phyloP scores from a whole-genome alignment of 2,113 vertebrate genomes.

The Oplegnathus fasciatus region DNA sequence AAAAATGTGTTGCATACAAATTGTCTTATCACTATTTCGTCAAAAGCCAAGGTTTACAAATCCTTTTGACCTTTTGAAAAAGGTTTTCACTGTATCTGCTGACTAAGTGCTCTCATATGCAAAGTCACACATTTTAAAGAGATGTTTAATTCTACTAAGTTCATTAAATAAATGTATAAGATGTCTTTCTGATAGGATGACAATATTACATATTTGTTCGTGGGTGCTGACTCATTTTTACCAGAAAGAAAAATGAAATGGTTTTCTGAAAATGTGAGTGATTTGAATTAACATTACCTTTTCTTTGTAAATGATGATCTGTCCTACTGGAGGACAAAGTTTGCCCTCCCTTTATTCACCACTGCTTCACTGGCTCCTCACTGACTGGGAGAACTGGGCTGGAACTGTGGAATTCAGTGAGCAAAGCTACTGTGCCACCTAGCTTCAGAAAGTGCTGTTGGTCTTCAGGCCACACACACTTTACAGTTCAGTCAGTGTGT shows the following conservation, averaged over 20 bases:
- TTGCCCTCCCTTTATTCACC: background rate
- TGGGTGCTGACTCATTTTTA: background rate
- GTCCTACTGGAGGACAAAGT: background rate
- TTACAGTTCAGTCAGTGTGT: conserved; percentile 5
- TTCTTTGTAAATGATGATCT: background rate
- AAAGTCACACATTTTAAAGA: too few species aligned
- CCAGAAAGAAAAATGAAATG: background rate
- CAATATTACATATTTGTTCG: too few species aligned
- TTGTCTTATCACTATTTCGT: too few species aligned
- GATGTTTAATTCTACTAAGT: too few species aligned
- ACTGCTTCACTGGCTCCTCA: background rate
- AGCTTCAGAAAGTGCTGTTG: conserved; percentile 16
- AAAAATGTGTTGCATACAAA: too few species aligned
- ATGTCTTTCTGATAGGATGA: background rate
- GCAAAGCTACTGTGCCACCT: conserved; percentile 42
- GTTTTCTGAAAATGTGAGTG: background rate
- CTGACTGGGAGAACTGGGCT: background rate
- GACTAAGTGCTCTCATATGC: too few species aligned
- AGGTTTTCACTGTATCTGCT: too few species aligned
- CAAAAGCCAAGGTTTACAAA: too few species aligned
- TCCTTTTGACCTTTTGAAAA: too few species aligned
- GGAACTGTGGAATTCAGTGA: background rate
- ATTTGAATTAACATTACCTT: background rate
- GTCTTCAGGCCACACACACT: conserved; percentile 23
- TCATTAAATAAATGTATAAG: too few species aligned